Percentiles rank a stretch among this genome's conserved stretches.
phyloP scores from a whole-genome alignment of 1,140 invertebrate genomes.

The Trichoplusia ni region DNA sequence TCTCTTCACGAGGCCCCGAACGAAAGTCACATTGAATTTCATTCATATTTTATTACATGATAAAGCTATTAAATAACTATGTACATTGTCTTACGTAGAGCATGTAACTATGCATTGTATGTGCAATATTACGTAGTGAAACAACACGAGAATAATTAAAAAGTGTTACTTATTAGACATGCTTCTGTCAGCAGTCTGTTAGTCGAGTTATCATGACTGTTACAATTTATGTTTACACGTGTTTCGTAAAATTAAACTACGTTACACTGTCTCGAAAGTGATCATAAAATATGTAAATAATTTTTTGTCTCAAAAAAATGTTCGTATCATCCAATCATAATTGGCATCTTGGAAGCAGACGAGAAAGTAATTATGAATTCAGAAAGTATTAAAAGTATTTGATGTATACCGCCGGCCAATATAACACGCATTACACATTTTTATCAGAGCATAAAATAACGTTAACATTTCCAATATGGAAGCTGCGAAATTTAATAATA shows the following conservation, averaged over 20 bases:
- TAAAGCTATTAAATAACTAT: background rate
- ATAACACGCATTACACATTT: conserved; percentile 10
- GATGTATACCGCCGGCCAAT: conserved; percentile 19
- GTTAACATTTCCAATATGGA: conserved; percentile 7
- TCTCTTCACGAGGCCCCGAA: conserved; percentile 33
- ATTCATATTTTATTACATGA: background rate
- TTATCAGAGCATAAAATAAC: conserved; percentile 19
- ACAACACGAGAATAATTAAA: background rate
- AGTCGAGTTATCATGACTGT: too few relatives aligned
- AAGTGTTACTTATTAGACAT: background rate
- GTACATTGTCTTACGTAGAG: background rate
- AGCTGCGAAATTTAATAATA: background rate
- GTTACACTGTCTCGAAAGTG: too few relatives aligned
- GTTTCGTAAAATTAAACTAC: too few relatives aligned
- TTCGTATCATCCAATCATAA: background rate
- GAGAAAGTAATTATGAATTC: background rate
- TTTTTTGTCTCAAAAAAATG: too few relatives aligned
- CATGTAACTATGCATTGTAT: background rate
- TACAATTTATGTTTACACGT: too few relatives aligned
- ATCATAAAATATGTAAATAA: too few relatives aligned
- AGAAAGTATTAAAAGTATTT: conserved; percentile 22
- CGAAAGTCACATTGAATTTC: background rate
- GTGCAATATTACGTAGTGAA: background rate
- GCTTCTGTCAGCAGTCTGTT: background rate
- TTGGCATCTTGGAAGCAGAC: background rate